Evolutionary conservation across 2,113 vertebrate genomes (phyloP).

Genomic region (Gyps fulvus): DNA sequence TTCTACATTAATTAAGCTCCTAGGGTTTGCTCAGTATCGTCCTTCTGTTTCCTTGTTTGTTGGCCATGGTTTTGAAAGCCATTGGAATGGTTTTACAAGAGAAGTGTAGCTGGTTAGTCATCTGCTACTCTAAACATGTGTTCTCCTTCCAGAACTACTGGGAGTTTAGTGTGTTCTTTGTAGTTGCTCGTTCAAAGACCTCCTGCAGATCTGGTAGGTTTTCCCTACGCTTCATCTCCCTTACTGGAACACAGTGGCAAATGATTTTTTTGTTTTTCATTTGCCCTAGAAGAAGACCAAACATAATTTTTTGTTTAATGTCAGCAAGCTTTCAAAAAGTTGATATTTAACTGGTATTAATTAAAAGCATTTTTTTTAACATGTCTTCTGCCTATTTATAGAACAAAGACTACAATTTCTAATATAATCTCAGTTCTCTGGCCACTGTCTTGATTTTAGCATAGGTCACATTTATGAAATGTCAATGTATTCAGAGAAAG

Average conservation of each 20-base stretch:
- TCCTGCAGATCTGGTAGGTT: not conserved
- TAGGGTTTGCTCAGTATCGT: not conserved
- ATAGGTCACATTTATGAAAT: slow-evolving; percentile 44
- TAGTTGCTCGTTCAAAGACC: not conserved
- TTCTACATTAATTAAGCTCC: not conserved
- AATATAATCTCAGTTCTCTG: not conserved
- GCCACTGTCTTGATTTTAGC: slow-evolving; percentile 20
- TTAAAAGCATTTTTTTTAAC: not conserved
- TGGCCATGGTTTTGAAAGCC: not conserved
- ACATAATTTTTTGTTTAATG: not conserved
- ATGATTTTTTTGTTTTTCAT: not conserved
- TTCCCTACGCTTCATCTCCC: not conserved
- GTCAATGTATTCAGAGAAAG: slow-evolving; percentile 27
- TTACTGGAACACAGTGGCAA: not conserved
- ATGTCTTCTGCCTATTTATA: not conserved
- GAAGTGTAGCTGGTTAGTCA: not conserved
- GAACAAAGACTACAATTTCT: not conserved
- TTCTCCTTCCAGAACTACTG: not conserved
- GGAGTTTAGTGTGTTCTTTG: not conserved
- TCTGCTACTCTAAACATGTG: not conserved
- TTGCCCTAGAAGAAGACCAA: not conserved
- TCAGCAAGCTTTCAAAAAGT: not conserved
- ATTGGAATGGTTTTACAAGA: not conserved
- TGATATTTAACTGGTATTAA: not conserved
- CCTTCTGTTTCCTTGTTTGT: not conserved